These are phyloP conservation scores for Microcebus tavaratra DNA, from an alignment of 2,113 vertebrate species.

Conservation along the genomic window DNA sequence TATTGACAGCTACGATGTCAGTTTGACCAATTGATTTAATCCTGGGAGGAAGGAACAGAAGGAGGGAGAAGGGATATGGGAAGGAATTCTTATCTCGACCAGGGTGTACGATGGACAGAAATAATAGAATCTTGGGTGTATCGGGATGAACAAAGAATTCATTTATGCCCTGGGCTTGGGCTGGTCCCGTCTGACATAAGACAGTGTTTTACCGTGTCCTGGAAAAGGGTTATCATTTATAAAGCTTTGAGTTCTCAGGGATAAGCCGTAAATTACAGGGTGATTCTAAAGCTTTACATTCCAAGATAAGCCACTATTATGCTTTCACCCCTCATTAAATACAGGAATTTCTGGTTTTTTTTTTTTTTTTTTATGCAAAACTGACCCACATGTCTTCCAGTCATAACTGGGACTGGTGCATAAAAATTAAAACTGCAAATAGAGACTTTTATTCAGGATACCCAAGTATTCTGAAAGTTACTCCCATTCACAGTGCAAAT, in stretches of 20 bases:
- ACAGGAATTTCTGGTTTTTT: neutral
- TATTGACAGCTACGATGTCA: neutral
- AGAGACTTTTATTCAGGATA: neutral
- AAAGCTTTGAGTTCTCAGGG: conserved; percentile 56
- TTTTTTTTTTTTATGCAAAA: neutral
- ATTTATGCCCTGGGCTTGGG: neutral
- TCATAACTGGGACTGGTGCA: neutral
- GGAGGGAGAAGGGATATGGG: neutral
- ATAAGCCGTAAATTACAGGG: conserved; percentile 54
- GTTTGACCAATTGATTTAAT: neutral
- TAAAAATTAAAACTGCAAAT: conserved; percentile 5
- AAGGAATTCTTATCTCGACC: neutral
- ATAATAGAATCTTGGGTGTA: neutral
- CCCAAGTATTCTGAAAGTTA: neutral
- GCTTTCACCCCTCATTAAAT: conserved; percentile 3
- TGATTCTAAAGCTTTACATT: conserved; percentile 50
- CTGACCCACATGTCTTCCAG: conserved; percentile 14
- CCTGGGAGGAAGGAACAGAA: neutral
- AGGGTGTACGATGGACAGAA: neutral
- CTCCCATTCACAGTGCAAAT: neutral
- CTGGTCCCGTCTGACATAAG: neutral
- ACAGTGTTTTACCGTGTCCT: neutral
- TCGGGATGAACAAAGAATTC: neutral
- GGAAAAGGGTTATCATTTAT: conserved; percentile 28
- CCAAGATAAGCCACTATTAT: neutral